Evolutionary conservation across 2,113 vertebrate genomes (phyloP).

Genomic region (Lethenteron camtschaticum): DNA sequence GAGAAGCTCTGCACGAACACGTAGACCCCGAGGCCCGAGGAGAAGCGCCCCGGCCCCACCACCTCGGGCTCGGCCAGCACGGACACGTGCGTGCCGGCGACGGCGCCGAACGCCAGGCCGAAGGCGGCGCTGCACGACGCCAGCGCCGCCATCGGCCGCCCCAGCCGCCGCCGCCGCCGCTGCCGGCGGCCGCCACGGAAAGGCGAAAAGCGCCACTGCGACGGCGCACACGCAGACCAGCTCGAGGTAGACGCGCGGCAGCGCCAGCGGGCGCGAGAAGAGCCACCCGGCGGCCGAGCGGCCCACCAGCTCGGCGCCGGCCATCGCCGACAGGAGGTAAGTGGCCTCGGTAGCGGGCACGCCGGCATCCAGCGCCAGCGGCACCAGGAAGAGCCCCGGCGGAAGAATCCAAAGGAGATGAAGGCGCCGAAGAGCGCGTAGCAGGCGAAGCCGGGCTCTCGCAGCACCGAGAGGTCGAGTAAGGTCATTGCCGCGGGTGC

Average conservation of each 20-base stretch:
- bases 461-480: slow-evolving; percentile 64
- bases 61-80: slow-evolving; percentile 78
- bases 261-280: slow-evolving; percentile 26
- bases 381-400: slow-evolving; percentile 67
- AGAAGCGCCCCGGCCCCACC: slow-evolving; percentile 62
- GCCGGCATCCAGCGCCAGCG: slow-evolving; percentile 50
- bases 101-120: slow-evolving; percentile 57
- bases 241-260: slow-evolving; percentile 62
- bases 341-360: slow-evolving; percentile 39
- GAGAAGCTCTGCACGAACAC: slow-evolving; percentile 81
- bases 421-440: slow-evolving; percentile 81
- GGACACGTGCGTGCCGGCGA: slow-evolving; percentile 63
- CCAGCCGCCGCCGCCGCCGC: slow-evolving; percentile 18
- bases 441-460: slow-evolving; percentile 53
- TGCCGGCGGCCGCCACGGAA: slow-evolving; percentile 48
- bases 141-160: slow-evolving; percentile 13
- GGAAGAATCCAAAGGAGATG: slow-evolving; percentile 74
- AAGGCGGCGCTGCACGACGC: slow-evolving; percentile 52
- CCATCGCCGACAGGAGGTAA: slow-evolving; percentile 58
- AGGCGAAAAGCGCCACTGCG: slow-evolving; percentile 41
- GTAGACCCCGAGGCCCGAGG: slow-evolving; percentile 69
- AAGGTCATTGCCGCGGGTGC: slow-evolving; percentile 13
- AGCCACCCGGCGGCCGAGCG: slow-evolving; percentile 47
- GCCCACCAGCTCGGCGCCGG: slow-evolving; percentile 56
- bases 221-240: slow-evolving; percentile 40